phyloP scores from a whole-genome alignment of 2,888 invertebrate genomes.

The Amblyjoppa fuscipennis region DNA sequence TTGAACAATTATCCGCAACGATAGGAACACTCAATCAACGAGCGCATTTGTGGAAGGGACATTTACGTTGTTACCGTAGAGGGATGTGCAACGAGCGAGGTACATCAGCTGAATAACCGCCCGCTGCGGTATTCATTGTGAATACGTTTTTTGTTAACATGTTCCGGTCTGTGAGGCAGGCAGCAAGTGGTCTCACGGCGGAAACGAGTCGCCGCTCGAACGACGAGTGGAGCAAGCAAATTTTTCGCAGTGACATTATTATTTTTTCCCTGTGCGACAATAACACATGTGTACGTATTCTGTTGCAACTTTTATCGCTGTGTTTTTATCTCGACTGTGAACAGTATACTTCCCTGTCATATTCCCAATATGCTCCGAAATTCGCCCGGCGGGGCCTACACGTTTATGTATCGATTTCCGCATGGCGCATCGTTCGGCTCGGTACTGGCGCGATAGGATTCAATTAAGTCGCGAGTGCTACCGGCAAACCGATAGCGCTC shows the following conservation, averaged over 20 bases:
- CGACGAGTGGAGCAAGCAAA: conserved; percentile 12
- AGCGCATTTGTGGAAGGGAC: background rate
- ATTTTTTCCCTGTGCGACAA: conserved; percentile 3
- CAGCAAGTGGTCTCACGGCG: conserved; percentile 67
- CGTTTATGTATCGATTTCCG: conserved; percentile 39
- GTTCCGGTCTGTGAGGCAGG: conserved; percentile 72
- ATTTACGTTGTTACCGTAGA: background rate
- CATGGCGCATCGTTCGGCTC: background rate
- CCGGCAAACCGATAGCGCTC: conserved; percentile 10
- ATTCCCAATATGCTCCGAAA: background rate
- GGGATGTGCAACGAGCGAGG: background rate
- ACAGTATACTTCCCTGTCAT: background rate
- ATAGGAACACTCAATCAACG: conserved; percentile 18
- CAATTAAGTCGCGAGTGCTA: conserved; percentile 48
- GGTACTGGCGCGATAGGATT: conserved; percentile 36
- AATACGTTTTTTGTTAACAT: conserved; percentile 70
- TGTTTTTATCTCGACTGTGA: conserved; percentile 2
- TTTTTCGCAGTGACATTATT: conserved; percentile 48
- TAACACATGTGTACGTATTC: background rate
- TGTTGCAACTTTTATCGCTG: background rate
- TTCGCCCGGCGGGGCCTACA: background rate
- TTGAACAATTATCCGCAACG: conserved; percentile 21
- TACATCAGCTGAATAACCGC: conserved; percentile 69
- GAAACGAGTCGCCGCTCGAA: conserved; percentile 55
- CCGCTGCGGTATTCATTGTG: conserved; percentile 69